Percentiles rank a stretch among this genome's conserved stretches.
Evolutionary conservation across 2,797 vertebrate genomes (phyloP).

Genomic region (Anguilla obscura): DNA sequence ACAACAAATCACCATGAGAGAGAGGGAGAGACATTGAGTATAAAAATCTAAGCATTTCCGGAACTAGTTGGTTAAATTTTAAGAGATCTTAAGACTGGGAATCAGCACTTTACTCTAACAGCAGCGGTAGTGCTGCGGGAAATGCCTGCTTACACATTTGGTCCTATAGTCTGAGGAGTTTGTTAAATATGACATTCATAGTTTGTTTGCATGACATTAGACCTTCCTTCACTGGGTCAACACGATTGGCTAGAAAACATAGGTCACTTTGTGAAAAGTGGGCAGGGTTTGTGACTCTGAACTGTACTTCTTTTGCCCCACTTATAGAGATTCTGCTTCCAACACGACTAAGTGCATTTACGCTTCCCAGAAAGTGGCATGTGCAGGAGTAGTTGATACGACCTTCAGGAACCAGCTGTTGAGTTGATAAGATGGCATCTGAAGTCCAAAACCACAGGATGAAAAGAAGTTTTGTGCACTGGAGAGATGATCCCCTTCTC

Average conservation of each 20-base stretch:
- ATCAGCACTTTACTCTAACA: background rate
- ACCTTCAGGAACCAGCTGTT: background rate
- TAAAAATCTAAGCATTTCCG: background rate
- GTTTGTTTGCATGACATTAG: background rate
- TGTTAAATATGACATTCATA: background rate
- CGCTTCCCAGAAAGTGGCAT: background rate
- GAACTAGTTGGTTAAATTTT: background rate
- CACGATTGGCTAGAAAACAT: background rate
- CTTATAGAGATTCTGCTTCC: background rate
- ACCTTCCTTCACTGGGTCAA: background rate
- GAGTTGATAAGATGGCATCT: background rate
- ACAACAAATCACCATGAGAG: background rate
- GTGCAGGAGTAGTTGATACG: background rate
- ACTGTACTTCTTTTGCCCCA: too few species aligned
- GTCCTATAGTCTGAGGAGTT: background rate
- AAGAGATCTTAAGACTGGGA: background rate
- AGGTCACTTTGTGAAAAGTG: background rate
- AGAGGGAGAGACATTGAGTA: background rate
- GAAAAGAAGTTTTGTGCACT: background rate
- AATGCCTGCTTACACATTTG: background rate
- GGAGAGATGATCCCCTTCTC: background rate
- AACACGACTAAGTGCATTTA: background rate
- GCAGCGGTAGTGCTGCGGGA: background rate
- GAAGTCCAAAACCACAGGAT: background rate
- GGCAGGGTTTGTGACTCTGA: too few species aligned